Conservation (phyloP, 2,888 invertebrate species). For the Netelia virgata region DNA sequence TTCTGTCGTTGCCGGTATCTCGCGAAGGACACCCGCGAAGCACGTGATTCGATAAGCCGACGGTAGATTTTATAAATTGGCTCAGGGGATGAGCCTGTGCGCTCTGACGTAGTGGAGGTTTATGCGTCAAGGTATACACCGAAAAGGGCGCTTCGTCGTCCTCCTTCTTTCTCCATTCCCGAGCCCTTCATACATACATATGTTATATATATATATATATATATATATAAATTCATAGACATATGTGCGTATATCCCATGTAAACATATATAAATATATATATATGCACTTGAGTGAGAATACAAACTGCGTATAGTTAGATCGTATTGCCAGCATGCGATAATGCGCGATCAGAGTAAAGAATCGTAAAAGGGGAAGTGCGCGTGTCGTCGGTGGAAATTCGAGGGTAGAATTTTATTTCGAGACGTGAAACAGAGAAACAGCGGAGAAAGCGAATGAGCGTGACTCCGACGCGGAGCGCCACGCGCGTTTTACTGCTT, state of each 20-base stretch:
- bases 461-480: slow-evolving; percentile 20
- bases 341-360: slow-evolving; percentile 55
- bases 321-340: slow-evolving; percentile 52
- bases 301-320: slow-evolving; percentile 18
- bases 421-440: slow-evolving; percentile 21
- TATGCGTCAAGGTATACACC: slow-evolving; percentile 29
- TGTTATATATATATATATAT: neutral
- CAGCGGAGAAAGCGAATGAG: slow-evolving; percentile 8
- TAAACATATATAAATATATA: slow-evolving; percentile 31
- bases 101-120: slow-evolving; percentile 28
- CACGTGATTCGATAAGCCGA: slow-evolving; percentile 67
- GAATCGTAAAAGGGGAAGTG: slow-evolving; percentile 34
- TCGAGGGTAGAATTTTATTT: slow-evolving; percentile 58
- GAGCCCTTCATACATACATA: neutral
- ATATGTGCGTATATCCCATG: slow-evolving; percentile 14
- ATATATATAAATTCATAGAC: neutral
- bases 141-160: neutral
- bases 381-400: slow-evolving; percentile 35
- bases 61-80: slow-evolving; percentile 61
- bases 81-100: slow-evolving; percentile 38
- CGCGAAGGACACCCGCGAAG: slow-evolving; percentile 65
- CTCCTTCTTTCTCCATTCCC: neutral
- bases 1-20: slow-evolving; percentile 53
- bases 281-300: slow-evolving; percentile 61
- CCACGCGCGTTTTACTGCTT: slow-evolving; percentile 43